These are phyloP conservation scores for Macaca mulatta DNA, from an alignment of 2,113 vertebrate genomes.

Conservation along the genomic window DNA sequence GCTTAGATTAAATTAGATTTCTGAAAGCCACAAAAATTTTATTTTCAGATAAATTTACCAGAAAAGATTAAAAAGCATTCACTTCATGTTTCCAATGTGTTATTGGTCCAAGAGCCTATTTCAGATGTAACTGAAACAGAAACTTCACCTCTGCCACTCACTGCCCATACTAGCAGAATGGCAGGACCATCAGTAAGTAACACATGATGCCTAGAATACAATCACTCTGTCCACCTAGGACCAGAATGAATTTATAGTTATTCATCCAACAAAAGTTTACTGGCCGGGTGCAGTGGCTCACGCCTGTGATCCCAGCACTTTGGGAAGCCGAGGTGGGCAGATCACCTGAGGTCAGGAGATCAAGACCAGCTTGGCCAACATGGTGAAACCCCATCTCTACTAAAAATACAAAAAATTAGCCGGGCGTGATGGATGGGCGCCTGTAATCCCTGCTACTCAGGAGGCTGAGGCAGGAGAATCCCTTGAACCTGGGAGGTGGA, in stretches of 20 bases:
- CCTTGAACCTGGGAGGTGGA: too few species aligned
- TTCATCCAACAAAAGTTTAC: not conserved
- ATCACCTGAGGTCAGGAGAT: too few species aligned
- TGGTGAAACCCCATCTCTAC: too few species aligned
- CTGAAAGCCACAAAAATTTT: constrained; percentile 15
- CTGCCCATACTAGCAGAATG: not conserved
- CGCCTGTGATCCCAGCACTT: too few species aligned
- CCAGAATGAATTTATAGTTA: not conserved
- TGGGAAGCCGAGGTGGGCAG: too few species aligned
- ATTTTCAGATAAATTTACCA: constrained; percentile 38
- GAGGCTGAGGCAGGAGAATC: too few species aligned
- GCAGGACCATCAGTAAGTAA: not conserved
- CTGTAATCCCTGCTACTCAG: too few species aligned
- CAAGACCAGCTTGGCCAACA: too few species aligned
- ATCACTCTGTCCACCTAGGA: not conserved
- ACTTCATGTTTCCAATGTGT: not conserved
- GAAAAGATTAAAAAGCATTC: not conserved
- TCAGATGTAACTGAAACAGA: not conserved
- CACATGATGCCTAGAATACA: fast-evolving
- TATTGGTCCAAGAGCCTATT: not conserved
- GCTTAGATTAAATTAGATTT: constrained; percentile 54
- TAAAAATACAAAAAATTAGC: too few species aligned
- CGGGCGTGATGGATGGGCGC: too few species aligned
- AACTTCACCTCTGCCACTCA: not conserved
- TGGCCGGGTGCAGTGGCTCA: too few species aligned